Evolutionary conservation across 2,888 invertebrate species (phyloP).

Genomic region (Salticus scenicus): DNA sequence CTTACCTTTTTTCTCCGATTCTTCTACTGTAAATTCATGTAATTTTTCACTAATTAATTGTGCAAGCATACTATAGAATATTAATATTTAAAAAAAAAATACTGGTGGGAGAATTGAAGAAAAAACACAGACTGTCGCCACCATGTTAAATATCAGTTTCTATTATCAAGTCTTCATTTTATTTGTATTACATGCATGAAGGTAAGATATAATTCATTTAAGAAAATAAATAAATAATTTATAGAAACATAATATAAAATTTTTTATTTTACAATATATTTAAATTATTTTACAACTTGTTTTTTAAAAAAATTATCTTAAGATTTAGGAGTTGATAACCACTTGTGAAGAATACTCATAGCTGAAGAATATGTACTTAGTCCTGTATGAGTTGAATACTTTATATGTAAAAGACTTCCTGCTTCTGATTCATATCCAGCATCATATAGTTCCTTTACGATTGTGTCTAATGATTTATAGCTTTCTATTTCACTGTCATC

Average conservation of each 20-base stretch:
- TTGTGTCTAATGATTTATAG: slow-evolving; percentile 42
- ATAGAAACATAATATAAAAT: slow-evolving; percentile 34
- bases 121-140: too few species aligned
- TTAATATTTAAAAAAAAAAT: too few species aligned
- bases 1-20: too few species aligned
- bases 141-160: too few species aligned
- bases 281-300: slow-evolving; percentile 37
- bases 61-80: too few species aligned
- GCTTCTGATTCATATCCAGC: slow-evolving; percentile 55
- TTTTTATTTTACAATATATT: slow-evolving; percentile 21
- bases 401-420: slow-evolving; percentile 46
- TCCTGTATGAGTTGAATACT: slow-evolving; percentile 38
- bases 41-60: too few species aligned
- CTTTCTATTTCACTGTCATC: slow-evolving; percentile 39
- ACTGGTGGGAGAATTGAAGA: too few species aligned
- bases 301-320: slow-evolving; percentile 6
- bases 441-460: slow-evolving; percentile 45
- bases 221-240: too few species aligned
- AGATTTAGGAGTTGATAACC: slow-evolving; percentile 27
- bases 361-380: slow-evolving; percentile 57
- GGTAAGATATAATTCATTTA: too few species aligned
- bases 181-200: too few species aligned
- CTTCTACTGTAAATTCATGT: too few species aligned
- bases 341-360: slow-evolving; percentile 35
- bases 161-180: too few species aligned